Conservation (phyloP, 1,140 invertebrate species). For the Drusus annulatus region DNA sequence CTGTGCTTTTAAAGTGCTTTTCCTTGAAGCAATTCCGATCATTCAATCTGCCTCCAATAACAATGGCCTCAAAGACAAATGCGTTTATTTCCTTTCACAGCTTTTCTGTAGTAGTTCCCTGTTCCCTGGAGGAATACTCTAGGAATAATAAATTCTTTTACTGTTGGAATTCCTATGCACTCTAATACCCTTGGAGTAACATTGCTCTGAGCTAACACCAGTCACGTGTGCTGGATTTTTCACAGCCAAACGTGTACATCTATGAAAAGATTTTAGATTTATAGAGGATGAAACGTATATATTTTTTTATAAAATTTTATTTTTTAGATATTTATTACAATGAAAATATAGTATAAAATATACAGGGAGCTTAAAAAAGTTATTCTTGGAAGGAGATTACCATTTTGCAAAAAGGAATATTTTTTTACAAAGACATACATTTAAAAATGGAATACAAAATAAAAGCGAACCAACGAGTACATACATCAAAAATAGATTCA, state of each 20-base stretch:
- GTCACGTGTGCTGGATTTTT: not conserved
- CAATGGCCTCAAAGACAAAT: not conserved
- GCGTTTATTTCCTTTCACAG: not conserved
- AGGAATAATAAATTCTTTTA: not conserved
- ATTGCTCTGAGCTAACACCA: not conserved
- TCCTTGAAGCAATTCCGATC: not conserved
- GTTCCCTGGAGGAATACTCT: not conserved
- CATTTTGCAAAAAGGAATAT: too few species aligned
- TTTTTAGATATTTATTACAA: too few species aligned
- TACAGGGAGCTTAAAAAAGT: too few species aligned
- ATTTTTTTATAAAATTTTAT: not conserved
- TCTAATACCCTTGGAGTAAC: too few species aligned
- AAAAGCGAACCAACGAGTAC: too few species aligned
- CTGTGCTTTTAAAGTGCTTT: not conserved
- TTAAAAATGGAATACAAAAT: too few species aligned
- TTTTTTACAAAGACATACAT: too few species aligned
- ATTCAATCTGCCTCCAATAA: not conserved
- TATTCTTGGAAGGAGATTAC: too few species aligned
- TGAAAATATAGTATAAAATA: too few species aligned
- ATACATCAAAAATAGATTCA: too few species aligned
- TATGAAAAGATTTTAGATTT: not conserved
- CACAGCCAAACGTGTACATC: not conserved
- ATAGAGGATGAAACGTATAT: not conserved
- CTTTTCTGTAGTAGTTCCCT: not conserved
- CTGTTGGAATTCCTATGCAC: not conserved